Base-by-base conservation (phyloP, 2,888 invertebrate genomes). In the Ochropacha duplaris region DNA sequence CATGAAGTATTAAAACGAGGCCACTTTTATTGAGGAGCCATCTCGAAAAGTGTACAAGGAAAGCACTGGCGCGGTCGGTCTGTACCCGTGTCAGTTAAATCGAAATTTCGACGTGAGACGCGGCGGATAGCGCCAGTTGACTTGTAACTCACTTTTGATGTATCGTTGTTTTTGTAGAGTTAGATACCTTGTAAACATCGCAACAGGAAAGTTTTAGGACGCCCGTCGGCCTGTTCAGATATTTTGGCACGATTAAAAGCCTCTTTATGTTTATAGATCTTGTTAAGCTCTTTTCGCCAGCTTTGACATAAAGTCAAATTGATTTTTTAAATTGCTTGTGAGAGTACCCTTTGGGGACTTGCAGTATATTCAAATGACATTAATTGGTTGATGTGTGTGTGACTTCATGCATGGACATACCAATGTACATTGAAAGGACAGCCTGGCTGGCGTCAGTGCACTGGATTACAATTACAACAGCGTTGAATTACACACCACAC, bases 91-190 rank as follows among this genome's bases (percentile, higher is more conserved):
- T 84, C 83, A 83, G 79, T 84, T 83, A 79, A 84, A 86, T 82
- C 81, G 79, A 84, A 87, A 86, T 87, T 83, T 81, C 60, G 74
- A 76, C 79, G 71, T 76, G 76, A 76, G 78, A 73, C 76, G 73
- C 68, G 73, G 72, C 80, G 81, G 83, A 81, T 81, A 81, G 76
- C 79, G 76, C 76, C 84, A 81, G 86, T 88, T 86, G 85, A 87
- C 86, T 89, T 86, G 82, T 85, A 87, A 89, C 85, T 89, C 83
- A 86, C 87, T 91, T 90, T 89, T 90, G 90, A 90, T 90, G 83
- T 90, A 90, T 89, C 82, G 87, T 82, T 88, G 87, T 90, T 91
- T 89, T 87, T 87, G 83, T 81, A 77, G 79, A 87, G 83, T 88
- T 82, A 70, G 75, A 78, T 76, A 78, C 81, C 83, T 83, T 88